phyloP scores from a whole-genome alignment of 2,797 vertebrate genomes.

The Cirrhinus molitorella region DNA sequence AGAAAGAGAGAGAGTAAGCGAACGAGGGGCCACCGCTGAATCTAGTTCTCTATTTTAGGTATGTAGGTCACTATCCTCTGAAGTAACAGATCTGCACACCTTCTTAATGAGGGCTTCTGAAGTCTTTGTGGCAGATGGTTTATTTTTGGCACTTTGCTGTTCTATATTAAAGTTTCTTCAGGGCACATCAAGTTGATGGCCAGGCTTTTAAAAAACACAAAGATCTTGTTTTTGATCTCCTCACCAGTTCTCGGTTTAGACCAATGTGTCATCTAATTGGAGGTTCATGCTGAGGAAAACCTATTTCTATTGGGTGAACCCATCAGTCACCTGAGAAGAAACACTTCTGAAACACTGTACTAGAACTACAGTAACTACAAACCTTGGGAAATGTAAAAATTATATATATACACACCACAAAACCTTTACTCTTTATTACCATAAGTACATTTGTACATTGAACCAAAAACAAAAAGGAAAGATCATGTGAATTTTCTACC shows the following conservation, averaged over 20 bases:
- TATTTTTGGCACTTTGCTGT: slow-evolving; percentile 56
- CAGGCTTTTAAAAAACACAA: slow-evolving; percentile 50
- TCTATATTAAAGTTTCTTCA: slow-evolving; percentile 53
- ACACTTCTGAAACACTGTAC: neutral
- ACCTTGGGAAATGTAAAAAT: neutral
- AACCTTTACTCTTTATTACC: too few relatives aligned
- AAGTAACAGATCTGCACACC: slow-evolving; percentile 65
- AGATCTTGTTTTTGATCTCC: neutral
- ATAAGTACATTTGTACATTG: too few relatives aligned
- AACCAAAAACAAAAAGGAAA: too few relatives aligned
- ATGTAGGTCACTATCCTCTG: slow-evolving; percentile 76
- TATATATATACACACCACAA: too few relatives aligned
- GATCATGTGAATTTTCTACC: too few relatives aligned
- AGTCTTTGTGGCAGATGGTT: slow-evolving; percentile 64
- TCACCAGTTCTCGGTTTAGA: neutral
- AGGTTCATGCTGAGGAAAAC: slow-evolving; percentile 8
- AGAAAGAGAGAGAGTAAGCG: slow-evolving; percentile 53
- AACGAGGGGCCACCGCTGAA: slow-evolving; percentile 64
- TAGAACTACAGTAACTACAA: slow-evolving; percentile 11
- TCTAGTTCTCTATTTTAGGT: slow-evolving; percentile 74
- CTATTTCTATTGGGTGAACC: neutral
- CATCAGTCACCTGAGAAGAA: slow-evolving; percentile 7
- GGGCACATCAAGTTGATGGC: slow-evolving; percentile 50
- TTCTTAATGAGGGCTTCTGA: slow-evolving; percentile 65
- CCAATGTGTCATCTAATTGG: neutral